A percentile compares a stretch with the other conserved stretches of the same genome.
These are phyloP conservation scores for Aphidius gifuensis DNA, from an alignment of 1,140 invertebrate species.

Conservation along the genomic window DNA sequence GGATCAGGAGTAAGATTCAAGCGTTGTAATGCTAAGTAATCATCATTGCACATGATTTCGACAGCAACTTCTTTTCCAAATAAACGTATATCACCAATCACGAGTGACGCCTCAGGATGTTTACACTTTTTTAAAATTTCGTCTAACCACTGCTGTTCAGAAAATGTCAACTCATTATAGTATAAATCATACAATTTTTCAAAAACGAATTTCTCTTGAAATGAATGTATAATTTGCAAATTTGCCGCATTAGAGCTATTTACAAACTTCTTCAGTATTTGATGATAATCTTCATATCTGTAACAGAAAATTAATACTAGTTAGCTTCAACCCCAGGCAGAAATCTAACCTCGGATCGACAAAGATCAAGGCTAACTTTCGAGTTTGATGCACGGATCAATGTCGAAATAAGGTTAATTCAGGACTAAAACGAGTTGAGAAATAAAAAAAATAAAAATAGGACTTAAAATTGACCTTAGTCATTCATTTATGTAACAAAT, in stretches of 20 bases:
- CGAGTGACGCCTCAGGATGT: no score
- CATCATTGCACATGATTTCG: not conserved
- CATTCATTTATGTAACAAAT: no score
- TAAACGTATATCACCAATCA: not conserved
- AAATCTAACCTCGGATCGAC: no score
- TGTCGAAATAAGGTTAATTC: no score
- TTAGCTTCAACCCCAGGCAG: no score
- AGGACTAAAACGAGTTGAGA: no score
- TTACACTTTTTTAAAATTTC: no score
- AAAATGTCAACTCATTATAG: not conserved
- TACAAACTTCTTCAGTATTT: constrained; percentile 15
- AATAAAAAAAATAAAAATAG: no score
- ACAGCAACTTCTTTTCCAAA: constrained; percentile 1
- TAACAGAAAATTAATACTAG: no score
- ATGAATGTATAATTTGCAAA: constrained; percentile 19
- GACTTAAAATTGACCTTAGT: no score
- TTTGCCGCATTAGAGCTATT: constrained; percentile 14
- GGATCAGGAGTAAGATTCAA: constrained; percentile 8
- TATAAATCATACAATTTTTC: constrained; percentile 2
- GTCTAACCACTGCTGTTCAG: not conserved
- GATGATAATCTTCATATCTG: constrained; percentile 22
- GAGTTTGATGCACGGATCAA: no score
- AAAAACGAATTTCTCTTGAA: constrained; percentile 1
- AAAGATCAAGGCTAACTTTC: no score
- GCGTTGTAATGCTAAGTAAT: constrained; percentile 14